A percentile compares a stretch with the other conserved stretches of the same genome.
Conservation (phyloP, 2,888 invertebrate genomes). For the Watsonalla binaria region DNA sequence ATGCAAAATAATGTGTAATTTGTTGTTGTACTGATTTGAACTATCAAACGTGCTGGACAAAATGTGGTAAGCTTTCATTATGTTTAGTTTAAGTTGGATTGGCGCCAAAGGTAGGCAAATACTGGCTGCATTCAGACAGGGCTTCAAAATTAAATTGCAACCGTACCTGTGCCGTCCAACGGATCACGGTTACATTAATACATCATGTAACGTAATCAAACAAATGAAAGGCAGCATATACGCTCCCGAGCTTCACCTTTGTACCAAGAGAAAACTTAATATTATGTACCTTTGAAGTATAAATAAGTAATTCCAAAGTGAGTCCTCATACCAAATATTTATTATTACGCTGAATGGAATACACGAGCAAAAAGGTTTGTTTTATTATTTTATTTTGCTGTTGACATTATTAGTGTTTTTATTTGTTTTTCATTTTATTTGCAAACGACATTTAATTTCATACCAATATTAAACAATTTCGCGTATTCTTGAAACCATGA, state of each 20-base stretch:
- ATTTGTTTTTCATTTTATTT: background rate
- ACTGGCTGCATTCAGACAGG: slow-evolving; percentile 40
- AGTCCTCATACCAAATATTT: background rate
- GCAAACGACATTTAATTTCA: background rate
- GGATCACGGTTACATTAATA: background rate
- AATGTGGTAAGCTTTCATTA: slow-evolving; percentile 48
- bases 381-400: background rate
- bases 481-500: too few relatives aligned
- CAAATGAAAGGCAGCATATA: background rate
- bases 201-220: background rate
- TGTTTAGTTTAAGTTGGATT: slow-evolving; percentile 56
- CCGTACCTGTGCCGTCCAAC: slow-evolving; percentile 16
- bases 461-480: too few relatives aligned
- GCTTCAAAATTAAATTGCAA: slow-evolving; percentile 46
- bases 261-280: background rate
- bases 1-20: slow-evolving; percentile 27
- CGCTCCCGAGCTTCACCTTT: background rate
- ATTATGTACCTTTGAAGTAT: background rate
- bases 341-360: background rate
- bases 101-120: slow-evolving; percentile 46
- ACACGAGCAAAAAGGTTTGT: background rate
- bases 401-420: background rate
- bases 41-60: slow-evolving; percentile 46
- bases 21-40: slow-evolving; percentile 36
- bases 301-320: background rate